Evolutionary conservation across 2,797 vertebrate genomes (phyloP), one percentile per base, ranked within the genome.

Genomic region (Pipistrellus nathusii): DNA sequence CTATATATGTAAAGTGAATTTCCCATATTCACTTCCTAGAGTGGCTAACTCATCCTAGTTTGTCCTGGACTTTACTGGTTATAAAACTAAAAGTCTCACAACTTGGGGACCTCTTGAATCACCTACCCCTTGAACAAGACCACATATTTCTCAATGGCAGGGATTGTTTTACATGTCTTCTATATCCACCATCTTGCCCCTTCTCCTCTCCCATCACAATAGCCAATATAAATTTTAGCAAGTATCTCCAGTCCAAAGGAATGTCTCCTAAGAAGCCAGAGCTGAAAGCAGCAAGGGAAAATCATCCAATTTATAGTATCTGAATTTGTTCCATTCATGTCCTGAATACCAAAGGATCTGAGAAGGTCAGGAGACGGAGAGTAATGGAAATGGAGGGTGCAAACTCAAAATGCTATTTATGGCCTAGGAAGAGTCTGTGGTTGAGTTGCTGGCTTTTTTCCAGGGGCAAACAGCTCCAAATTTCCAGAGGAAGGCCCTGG

Each of bases 401-500:
- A 86, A 84, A 73, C n/a, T 82, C 41, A 82, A 81, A 90, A 84
- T 53, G 14, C 86, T 89, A 76, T 71, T 95, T 94, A 85, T 83
- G 85, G 64, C 78, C 23, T 80, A 93, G 27, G 41, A 91, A 69
- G 59, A 95, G 15, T 85, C 82, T 91, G 94, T 77, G 51, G 2
- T 76, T 94, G 88, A 84, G 32, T 87, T 85, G 38, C 18, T 97
- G 95, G 91, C 89, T 93, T 78, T 94, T 93, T 51, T 94, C 75
- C 95, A 94, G 89, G 48, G n/a, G 53, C 59, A 96, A 88, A 91
- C 41, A 90, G 30, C 21, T 94, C 91, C 71, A 77, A 91, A 86
- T 90, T 96, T 92, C 90, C 93, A 83, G 78, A 95, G 87, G 81
- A 95, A 96, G 66, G 41, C 85, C 44, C 30, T 85, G 85, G 57